phyloP scores from a whole-genome alignment of 2,113 vertebrate species.

The Gymnobelideus leadbeateri region DNA sequence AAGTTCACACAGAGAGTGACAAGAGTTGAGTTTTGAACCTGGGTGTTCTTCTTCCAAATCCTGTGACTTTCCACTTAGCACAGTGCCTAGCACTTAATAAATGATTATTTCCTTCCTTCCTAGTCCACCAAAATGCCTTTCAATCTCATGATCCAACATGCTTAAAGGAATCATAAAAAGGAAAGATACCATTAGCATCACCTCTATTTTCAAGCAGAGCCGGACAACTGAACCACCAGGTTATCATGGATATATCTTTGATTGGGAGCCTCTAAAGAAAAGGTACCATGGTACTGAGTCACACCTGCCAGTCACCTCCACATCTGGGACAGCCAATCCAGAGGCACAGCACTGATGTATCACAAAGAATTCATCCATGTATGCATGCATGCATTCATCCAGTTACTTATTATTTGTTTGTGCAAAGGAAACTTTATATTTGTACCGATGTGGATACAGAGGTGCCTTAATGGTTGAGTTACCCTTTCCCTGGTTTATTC shows the following conservation, averaged over 20 bases:
- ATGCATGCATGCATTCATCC: neutral
- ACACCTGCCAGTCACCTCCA: neutral
- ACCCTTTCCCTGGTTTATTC: no score
- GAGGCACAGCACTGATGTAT: neutral
- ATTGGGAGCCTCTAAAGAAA: neutral
- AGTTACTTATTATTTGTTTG: neutral
- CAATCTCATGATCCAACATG: neutral
- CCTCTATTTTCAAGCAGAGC: neutral
- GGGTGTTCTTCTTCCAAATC: neutral
- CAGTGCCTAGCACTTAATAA: neutral
- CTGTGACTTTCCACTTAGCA: neutral
- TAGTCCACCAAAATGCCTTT: neutral
- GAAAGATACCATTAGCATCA: neutral
- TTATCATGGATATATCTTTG: neutral
- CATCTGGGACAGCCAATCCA: neutral
- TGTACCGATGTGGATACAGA: no score
- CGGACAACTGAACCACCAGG: neutral
- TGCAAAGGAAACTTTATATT: neutral
- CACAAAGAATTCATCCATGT: neutral
- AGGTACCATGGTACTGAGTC: neutral
- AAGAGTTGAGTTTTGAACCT: neutral
- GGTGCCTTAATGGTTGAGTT: no score
- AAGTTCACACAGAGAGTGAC: neutral
- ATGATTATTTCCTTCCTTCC: neutral
- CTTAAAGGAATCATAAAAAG: neutral